Evolutionary conservation across 2,113 vertebrate species (phyloP).

Genomic region (Lepus europaeus): DNA sequence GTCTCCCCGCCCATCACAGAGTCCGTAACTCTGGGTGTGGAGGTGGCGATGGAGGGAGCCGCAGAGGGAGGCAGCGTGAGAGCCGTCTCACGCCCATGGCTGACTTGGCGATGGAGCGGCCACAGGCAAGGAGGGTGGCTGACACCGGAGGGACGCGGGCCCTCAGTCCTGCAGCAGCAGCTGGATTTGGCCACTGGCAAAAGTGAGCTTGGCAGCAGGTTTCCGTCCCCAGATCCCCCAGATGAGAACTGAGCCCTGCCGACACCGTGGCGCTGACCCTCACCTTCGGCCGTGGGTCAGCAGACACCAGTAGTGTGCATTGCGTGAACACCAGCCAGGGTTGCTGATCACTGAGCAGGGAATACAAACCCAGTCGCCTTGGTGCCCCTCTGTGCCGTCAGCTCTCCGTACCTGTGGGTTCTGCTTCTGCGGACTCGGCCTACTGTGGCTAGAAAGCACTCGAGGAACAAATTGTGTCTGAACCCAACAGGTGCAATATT

Average conservation of each 20-base stretch:
- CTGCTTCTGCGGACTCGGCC: too few relatives aligned
- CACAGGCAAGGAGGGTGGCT: not conserved
- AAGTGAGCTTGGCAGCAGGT: not conserved
- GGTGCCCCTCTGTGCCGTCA: too few relatives aligned
- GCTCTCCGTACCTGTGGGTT: too few relatives aligned
- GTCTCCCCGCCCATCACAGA: not conserved
- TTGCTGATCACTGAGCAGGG: not conserved
- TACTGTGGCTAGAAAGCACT: too few relatives aligned
- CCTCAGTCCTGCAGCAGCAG: not conserved
- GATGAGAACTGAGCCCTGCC: not conserved
- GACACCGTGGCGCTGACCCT: not conserved
- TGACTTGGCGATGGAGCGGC: not conserved
- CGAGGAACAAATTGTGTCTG: not conserved
- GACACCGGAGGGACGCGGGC: fast-evolving
- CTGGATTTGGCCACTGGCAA: not conserved
- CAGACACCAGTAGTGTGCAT: not conserved
- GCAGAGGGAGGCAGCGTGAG: too few relatives aligned
- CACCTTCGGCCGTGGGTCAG: fast-evolving
- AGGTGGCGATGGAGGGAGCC: not conserved
- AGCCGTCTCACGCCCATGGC: too few relatives aligned
- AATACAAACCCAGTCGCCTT: too few relatives aligned
- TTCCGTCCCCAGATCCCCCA: not conserved
- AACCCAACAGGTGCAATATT: not conserved
- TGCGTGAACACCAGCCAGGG: too few relatives aligned
- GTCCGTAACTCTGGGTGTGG: not conserved